A percentile compares a stretch with the other conserved stretches of the same genome.
phyloP scores from a whole-genome alignment of 2,113 vertebrate genomes.

The Chaetura pelagica region DNA sequence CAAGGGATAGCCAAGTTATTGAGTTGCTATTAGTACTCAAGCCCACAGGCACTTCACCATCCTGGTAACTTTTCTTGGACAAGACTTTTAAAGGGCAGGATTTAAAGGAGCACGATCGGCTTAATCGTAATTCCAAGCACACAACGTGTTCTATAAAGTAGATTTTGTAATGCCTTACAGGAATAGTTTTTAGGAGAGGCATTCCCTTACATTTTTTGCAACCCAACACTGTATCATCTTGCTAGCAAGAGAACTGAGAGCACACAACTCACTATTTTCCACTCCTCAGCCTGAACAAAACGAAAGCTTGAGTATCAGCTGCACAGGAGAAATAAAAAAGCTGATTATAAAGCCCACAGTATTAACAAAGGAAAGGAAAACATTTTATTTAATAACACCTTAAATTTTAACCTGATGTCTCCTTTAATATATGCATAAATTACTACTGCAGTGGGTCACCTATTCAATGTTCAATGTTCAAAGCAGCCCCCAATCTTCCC shows the following conservation, averaged over 20 bases:
- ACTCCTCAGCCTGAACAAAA: background rate
- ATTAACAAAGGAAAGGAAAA: constrained; percentile 30
- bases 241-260: constrained; percentile 6
- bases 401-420: constrained; percentile 32
- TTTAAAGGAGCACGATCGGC: constrained; percentile 35
- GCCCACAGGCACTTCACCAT: constrained; percentile 54
- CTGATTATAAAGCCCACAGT: background rate
- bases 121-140: constrained; percentile 48
- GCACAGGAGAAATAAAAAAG: background rate
- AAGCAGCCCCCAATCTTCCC: background rate
- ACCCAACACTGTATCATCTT: constrained; percentile 33
- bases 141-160: constrained; percentile 49
- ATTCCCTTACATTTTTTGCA: constrained; percentile 16
- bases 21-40: constrained; percentile 58
- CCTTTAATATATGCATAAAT: background rate
- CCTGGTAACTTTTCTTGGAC: constrained; percentile 58
- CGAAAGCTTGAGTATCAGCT: constrained; percentile 9
- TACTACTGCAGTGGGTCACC: background rate
- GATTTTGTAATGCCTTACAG: constrained; percentile 47
- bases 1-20: constrained; percentile 54
- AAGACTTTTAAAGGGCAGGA: constrained; percentile 56
- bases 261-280: background rate
- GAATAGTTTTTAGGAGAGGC: constrained; percentile 28
- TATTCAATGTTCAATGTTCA: background rate
- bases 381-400: background rate